Evolutionary conservation across 2,888 invertebrate genomes (phyloP).

Genomic region (Eupithecia inturbata): DNA sequence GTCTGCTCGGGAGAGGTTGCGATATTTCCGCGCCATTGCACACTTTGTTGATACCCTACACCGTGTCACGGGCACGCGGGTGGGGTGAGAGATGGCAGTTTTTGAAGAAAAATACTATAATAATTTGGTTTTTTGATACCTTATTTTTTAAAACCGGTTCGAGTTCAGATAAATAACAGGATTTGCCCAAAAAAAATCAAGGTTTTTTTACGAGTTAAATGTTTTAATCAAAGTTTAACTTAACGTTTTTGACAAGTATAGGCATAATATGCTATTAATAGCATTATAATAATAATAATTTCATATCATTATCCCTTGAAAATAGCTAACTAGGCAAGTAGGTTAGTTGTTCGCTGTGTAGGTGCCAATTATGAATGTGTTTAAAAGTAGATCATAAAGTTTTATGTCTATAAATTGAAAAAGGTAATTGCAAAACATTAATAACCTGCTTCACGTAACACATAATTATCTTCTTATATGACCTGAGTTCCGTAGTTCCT

Average conservation of each 20-base stretch:
- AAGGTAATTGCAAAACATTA: not conserved
- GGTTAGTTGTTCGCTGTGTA: not conserved
- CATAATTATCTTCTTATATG: not conserved
- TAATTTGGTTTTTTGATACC: not conserved
- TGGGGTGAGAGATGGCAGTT: constrained; percentile 49
- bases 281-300: too few relatives aligned
- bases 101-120: not conserved
- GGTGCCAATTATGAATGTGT: not conserved
- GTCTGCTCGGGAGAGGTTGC: constrained; percentile 71
- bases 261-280: too few relatives aligned
- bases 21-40: constrained; percentile 81
- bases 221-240: too few relatives aligned
- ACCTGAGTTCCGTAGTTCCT: too few relatives aligned
- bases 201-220: too few relatives aligned
- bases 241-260: too few relatives aligned
- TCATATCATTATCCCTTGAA: not conserved
- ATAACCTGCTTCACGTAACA: not conserved
- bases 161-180: not conserved
- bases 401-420: not conserved
- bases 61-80: constrained; percentile 68
- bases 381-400: not conserved
- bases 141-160: not conserved
- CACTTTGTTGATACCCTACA: constrained; percentile 79
- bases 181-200: too few relatives aligned
- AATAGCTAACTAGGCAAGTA: not conserved